Base-by-base conservation (phyloP, 2,113 vertebrate species). In the Oceanites oceanicus region DNA sequence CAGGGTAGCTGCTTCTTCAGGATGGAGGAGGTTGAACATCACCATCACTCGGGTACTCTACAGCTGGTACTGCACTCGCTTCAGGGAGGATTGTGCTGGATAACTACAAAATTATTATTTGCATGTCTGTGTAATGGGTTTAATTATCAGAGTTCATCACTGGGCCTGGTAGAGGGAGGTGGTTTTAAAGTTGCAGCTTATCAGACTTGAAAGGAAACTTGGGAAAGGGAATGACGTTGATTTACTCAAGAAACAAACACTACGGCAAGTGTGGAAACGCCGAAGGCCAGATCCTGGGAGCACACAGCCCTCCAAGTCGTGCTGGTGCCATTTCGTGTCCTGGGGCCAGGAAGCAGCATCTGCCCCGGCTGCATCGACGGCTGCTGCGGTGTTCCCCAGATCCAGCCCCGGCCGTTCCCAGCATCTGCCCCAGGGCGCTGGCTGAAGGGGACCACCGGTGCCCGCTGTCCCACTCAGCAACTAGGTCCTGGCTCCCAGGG, bases 351-450 rank as follows among this genome's bases (percentile, higher is more conserved):
- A 50, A 47, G 45, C n/a, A 40, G 19, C 23, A 23, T 23, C 17
- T 2, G 30, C 10, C 9, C 14, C 2, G 1, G 25, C 5, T 71
- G 21, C 38, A 25, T 4, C 7, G 2, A 34, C 38, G 1, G 3
- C 40, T 55, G n/a, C 30, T 23, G 16, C 1, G 3, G 10, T 22
- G 30, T 6, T 75, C 52, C 38, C 40, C 38, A 78, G 14, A 59
- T 36, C 42, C 21, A 27, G 22, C 38, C 44, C 32, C 1, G 1
- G 20, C 13, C 1, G 1, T 40, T 22, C 11, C 8, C 23, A 10
- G 9, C 13, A 13, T 6, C 11, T 17, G 15, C 15, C 11, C 8
- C 1, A 10, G 16, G 45, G 47, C 49, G 32, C 53, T 2, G 6
- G 16, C 30, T 30, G 13, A 34, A 30, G 42, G 26, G 26, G 9